Percentiles rank a stretch among this genome's conserved stretches.
These are phyloP conservation scores for Diarsia mendica DNA, from an alignment of 2,888 invertebrate species.

Conservation along the genomic window DNA sequence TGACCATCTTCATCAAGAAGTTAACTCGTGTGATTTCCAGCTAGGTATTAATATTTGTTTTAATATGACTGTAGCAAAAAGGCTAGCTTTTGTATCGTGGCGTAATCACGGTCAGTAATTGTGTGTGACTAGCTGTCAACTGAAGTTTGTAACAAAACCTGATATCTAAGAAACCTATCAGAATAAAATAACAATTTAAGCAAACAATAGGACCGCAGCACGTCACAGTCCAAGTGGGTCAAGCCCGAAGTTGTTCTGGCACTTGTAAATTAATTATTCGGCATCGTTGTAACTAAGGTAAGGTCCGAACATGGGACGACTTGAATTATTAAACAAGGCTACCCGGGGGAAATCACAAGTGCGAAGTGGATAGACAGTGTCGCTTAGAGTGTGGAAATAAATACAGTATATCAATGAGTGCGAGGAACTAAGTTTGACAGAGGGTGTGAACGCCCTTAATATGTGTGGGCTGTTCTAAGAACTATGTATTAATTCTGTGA, in stretches of 20 bases:
- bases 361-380: slow-evolving; percentile 72
- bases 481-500: slow-evolving; percentile 41
- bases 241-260: slow-evolving; percentile 71
- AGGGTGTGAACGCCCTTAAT: slow-evolving; percentile 12
- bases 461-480: slow-evolving; percentile 8
- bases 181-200: slow-evolving; percentile 46
- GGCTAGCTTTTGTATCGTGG: neutral
- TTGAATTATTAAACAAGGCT: slow-evolving; percentile 86
- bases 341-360: slow-evolving; percentile 87
- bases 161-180: neutral
- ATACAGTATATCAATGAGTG: slow-evolving; percentile 52
- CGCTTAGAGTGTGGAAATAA: slow-evolving; percentile 61
- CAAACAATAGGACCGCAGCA: slow-evolving; percentile 58
- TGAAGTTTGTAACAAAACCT: neutral
- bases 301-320: slow-evolving; percentile 81
- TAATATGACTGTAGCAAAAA: neutral
- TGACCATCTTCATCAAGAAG: neutral
- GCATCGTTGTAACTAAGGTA: slow-evolving; percentile 79
- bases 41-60: too few species aligned
- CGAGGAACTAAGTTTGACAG: slow-evolving; percentile 28
- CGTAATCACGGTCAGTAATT: neutral
- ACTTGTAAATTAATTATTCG: slow-evolving; percentile 84
- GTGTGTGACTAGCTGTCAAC: neutral
- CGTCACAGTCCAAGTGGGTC: slow-evolving; percentile 71
- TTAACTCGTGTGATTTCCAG: neutral